Evolutionary conservation across 2,797 vertebrate species (phyloP).

Genomic region (Myotis vivesi): DNA sequence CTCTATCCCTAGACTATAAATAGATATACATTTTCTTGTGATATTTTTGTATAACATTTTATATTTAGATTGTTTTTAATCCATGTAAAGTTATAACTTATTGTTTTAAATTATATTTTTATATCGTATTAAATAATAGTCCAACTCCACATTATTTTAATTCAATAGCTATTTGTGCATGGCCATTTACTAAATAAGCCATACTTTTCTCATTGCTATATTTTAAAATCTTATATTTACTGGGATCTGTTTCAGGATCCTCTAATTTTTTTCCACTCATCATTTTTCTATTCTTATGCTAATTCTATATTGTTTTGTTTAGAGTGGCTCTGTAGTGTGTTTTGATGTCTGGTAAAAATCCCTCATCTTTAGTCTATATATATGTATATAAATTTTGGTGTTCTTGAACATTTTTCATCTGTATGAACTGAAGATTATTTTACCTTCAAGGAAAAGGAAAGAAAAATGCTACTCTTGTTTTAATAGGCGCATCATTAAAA

Average conservation of each 20-base stretch:
- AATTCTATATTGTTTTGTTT: constrained; percentile 12
- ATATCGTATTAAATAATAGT: constrained; percentile 38
- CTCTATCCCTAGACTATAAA: not conserved
- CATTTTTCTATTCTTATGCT: constrained; percentile 8
- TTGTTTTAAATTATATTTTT: not conserved
- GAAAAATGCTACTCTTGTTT: constrained; percentile 67
- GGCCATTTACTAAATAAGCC: not conserved
- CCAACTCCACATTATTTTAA: not conserved
- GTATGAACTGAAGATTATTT: constrained; percentile 35
- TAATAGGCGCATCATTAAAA: constrained; percentile 55
- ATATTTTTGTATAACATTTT: not conserved
- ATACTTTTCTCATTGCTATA: not conserved
- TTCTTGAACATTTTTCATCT: constrained; percentile 20
- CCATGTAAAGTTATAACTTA: not conserved
- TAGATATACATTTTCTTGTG: not conserved
- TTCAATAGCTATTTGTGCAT: not conserved
- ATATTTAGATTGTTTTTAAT: not conserved
- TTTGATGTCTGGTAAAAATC: constrained; percentile 52
- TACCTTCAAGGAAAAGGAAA: constrained; percentile 55
- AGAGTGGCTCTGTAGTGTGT: not conserved
- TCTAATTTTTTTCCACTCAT: not conserved
- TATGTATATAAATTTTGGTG: not conserved
- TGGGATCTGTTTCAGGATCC: not conserved
- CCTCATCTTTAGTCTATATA: not conserved
- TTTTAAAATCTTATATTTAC: constrained; percentile 3